phyloP scores from a whole-genome alignment of 2,888 invertebrate species.

The Clanis bilineata region DNA sequence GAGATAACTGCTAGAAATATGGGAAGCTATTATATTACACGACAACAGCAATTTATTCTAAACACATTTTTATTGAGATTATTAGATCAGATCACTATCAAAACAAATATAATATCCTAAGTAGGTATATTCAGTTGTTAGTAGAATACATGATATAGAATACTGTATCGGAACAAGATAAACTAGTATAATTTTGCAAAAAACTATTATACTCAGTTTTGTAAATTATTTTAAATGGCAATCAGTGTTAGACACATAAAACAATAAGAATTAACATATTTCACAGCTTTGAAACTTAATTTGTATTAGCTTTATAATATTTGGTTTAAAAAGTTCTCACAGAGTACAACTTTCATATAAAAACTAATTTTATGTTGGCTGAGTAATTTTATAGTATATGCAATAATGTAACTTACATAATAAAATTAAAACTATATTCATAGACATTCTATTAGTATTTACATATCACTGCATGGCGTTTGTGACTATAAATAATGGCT shows the following conservation, averaged over 20 bases:
- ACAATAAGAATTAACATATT: neutral
- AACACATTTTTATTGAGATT: neutral
- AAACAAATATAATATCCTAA: neutral
- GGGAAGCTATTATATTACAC: neutral
- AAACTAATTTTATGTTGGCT: neutral
- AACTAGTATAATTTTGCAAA: neutral
- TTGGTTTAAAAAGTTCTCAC: neutral
- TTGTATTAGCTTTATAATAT: neutral
- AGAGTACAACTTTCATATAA: neutral
- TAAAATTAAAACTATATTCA: neutral
- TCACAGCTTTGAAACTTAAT: neutral
- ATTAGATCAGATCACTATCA: neutral
- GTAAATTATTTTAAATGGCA: neutral
- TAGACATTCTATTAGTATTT: slow-evolving; percentile 1
- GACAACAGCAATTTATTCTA: neutral
- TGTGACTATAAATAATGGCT: slow-evolving; percentile 36
- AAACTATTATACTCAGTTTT: neutral
- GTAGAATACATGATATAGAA: neutral
- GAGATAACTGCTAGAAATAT: neutral
- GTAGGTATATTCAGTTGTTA: neutral
- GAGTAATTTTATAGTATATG: neutral
- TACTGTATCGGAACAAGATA: neutral
- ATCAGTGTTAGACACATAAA: neutral
- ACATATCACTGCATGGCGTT: slow-evolving; percentile 19
- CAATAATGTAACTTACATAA: neutral